These are phyloP conservation scores for Ophiothrix spiculata DNA, from an alignment of 35 echinoderm and acorn worm genomes.

Conservation along the genomic window DNA sequence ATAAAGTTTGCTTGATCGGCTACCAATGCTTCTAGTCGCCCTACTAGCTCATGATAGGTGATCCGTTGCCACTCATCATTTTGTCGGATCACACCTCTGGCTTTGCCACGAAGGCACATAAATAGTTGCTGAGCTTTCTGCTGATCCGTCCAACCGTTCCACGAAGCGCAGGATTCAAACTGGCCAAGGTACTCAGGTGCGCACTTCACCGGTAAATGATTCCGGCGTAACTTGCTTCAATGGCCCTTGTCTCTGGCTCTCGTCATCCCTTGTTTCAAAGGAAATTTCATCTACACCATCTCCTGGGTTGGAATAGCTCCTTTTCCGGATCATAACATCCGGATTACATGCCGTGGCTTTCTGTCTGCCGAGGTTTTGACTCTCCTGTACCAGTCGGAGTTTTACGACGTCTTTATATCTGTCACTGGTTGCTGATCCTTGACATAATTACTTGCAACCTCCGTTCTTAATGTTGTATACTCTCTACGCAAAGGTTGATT, in stretches of 20 bases:
- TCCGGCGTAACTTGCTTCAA: background rate
- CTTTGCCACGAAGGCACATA: background rate
- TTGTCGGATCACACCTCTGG: background rate
- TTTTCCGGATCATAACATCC: background rate
- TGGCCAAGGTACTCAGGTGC: background rate
- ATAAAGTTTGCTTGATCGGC: background rate
- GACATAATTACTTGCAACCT: no score
- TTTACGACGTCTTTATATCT: no score
- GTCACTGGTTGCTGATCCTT: no score
- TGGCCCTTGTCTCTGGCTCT: no score
- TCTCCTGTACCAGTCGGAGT: background rate
- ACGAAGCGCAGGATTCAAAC: background rate
- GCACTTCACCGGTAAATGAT: background rate
- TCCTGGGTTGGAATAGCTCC: no score
- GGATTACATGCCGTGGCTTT: background rate
- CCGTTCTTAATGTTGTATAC: no score
- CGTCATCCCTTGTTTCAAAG: no score
- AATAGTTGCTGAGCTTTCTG: background rate
- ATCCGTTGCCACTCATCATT: background rate
- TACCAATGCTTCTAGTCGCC: background rate
- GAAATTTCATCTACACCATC: no score
- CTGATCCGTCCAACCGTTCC: background rate
- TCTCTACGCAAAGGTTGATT: no score
- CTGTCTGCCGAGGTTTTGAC: no score
- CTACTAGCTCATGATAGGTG: background rate